Conservation (phyloP, 1,140 invertebrate genomes). For the Drosophila sulfurigaster region DNA sequence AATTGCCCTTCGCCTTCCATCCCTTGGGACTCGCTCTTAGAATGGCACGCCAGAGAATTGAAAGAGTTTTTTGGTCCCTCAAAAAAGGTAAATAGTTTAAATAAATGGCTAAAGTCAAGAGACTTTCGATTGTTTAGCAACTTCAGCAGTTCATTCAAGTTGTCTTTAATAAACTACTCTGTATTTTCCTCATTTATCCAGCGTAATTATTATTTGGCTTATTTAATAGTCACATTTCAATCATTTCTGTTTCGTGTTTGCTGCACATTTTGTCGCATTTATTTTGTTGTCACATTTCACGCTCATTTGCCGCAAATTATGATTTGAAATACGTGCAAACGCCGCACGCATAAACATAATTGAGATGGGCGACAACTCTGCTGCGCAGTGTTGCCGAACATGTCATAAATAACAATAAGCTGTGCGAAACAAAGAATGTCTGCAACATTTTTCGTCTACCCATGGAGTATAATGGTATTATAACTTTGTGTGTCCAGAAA, state of each 20-base stretch:
- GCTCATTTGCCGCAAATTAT: slow-evolving; percentile 8
- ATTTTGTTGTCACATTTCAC: background rate
- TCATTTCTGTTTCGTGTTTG: background rate
- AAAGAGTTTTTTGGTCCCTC: slow-evolving; percentile 12
- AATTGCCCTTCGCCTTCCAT: slow-evolving; percentile 7
- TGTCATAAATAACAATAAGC: slow-evolving; percentile 50
- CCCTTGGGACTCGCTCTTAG: background rate
- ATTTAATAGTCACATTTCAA: too few relatives aligned
- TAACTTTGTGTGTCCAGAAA: too few relatives aligned
- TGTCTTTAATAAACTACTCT: too few relatives aligned
- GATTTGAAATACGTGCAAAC: slow-evolving; percentile 18
- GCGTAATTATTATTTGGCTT: too few relatives aligned
- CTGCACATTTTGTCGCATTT: background rate
- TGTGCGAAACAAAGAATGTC: slow-evolving; percentile 15
- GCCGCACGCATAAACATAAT: slow-evolving; percentile 6
- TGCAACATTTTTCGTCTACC: slow-evolving; percentile 9
- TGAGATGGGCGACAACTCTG: slow-evolving; percentile 12
- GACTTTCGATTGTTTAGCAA: slow-evolving; percentile 5
- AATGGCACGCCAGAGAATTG: slow-evolving; percentile 27
- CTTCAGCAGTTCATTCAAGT: background rate
- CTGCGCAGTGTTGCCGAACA: slow-evolving; percentile 12
- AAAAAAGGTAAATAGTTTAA: slow-evolving; percentile 22
- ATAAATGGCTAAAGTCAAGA: background rate
- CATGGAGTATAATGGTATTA: too few relatives aligned
- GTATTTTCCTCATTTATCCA: too few relatives aligned